A percentile compares a stretch with the other conserved stretches of the same genome.
Evolutionary conservation across 2,113 vertebrate genomes (phyloP).

Genomic region (Limnothrissa miodon): DNA sequence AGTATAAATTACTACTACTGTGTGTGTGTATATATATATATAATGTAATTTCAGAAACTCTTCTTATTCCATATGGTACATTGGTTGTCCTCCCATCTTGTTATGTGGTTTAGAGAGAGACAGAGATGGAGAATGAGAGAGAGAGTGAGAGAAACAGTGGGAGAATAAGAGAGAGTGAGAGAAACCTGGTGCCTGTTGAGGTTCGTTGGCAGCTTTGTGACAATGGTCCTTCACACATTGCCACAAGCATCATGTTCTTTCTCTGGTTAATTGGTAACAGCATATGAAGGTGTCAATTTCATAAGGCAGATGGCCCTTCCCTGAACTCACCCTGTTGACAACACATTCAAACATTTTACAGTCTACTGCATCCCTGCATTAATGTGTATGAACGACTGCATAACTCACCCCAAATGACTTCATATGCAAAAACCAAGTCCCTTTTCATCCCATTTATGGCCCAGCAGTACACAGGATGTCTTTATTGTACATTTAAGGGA

Average conservation of each 20-base stretch:
- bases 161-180: background rate
- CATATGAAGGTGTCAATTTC: slow-evolving; percentile 42
- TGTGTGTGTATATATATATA: too few relatives aligned
- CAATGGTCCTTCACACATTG: slow-evolving; percentile 25
- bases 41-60: too few relatives aligned
- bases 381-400: background rate
- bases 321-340: background rate
- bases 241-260: slow-evolving; percentile 45
- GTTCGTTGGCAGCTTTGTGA: background rate
- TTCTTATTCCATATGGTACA: too few relatives aligned
- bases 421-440: background rate
- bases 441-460: background rate
- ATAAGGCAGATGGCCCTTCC: slow-evolving; percentile 36
- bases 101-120: background rate
- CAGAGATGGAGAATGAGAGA: background rate
- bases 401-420: background rate
- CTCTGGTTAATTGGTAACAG: slow-evolving; percentile 51
- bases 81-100: too few relatives aligned
- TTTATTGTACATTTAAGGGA: background rate
- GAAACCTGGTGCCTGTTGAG: slow-evolving; percentile 11
- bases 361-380: background rate
- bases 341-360: background rate
- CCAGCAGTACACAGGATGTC: background rate
- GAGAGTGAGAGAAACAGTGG: background rate
- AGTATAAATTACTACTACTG: too few relatives aligned